These are phyloP conservation scores for Sander vitreus DNA, from an alignment of 2,113 vertebrate genomes.

Conservation along the genomic window DNA sequence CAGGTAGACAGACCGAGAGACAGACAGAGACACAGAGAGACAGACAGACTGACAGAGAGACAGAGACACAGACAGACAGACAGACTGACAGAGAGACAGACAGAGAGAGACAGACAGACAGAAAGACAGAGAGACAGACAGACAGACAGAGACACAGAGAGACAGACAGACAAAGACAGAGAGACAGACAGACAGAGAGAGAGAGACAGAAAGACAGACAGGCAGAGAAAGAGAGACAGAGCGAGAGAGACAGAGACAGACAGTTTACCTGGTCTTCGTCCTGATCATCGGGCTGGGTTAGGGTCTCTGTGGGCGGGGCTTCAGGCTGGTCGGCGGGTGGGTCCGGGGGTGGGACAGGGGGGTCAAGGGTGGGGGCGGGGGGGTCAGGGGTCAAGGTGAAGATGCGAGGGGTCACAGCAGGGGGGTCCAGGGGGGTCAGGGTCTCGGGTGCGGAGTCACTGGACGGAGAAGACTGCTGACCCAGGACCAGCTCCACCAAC, in stretches of 20 bases:
- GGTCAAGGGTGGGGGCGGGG: background rate
- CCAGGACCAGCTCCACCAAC: slow-evolving; percentile 93
- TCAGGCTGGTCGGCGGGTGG: slow-evolving; percentile 34
- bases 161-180: no score
- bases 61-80: no score
- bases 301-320: slow-evolving; percentile 23
- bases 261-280: slow-evolving; percentile 74
- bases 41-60: no score
- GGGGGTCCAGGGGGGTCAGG: background rate
- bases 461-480: slow-evolving; percentile 84
- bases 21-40: no score
- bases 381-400: slow-evolving; percentile 24
- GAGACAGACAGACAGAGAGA: no score
- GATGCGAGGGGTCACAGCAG: slow-evolving; percentile 27
- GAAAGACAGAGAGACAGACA: no score
- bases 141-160: no score
- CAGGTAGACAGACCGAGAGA: no score
- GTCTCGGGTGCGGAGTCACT: slow-evolving; percentile 30
- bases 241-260: background rate
- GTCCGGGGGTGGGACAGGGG: slow-evolving; percentile 4
- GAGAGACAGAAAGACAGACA: no score
- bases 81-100: no score
- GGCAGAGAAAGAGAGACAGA: no score
- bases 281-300: background rate
- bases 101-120: no score